These are phyloP conservation scores for Numida meleagris DNA, from an alignment of 2,113 vertebrate species.

Conservation along the genomic window DNA sequence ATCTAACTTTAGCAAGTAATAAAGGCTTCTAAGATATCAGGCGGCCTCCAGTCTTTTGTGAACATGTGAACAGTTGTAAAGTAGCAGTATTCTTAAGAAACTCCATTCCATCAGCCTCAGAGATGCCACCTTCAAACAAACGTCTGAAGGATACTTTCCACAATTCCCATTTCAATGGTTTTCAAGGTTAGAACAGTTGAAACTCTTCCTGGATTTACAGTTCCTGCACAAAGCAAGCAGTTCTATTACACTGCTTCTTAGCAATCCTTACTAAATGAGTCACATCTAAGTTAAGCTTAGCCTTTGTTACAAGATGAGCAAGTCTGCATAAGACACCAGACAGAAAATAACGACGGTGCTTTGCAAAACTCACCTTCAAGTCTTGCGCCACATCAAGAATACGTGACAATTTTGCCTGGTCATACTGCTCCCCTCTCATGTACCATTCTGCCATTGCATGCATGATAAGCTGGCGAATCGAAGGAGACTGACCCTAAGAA, in stretches of 20 bases:
- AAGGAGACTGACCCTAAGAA: slow-evolving; percentile 95
- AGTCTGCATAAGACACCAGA: background rate
- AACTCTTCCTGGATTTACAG: background rate
- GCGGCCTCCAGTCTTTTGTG: background rate
- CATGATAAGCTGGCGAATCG: slow-evolving; percentile 99
- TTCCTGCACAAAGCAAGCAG: background rate
- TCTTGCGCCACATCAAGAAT: slow-evolving; percentile 99
- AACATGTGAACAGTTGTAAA: background rate
- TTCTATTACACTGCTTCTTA: background rate
- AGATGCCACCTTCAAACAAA: background rate
- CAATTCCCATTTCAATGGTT: background rate
- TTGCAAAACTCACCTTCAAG: slow-evolving; percentile 87
- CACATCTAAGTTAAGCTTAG: background rate
- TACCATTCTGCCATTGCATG: slow-evolving; percentile 99
- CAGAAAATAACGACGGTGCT: background rate
- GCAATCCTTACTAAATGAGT: background rate
- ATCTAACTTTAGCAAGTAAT: background rate
- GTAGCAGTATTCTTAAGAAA: background rate
- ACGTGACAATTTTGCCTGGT: slow-evolving; percentile 96
- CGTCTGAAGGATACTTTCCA: background rate
- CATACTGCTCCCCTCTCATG: slow-evolving; percentile 98
- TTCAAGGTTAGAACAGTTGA: background rate
- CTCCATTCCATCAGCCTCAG: background rate
- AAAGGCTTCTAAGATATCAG: background rate
- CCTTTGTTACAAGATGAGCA: background rate